phyloP scores from a whole-genome alignment of 2,888 invertebrate genomes.

The Erebia epiphron region DNA sequence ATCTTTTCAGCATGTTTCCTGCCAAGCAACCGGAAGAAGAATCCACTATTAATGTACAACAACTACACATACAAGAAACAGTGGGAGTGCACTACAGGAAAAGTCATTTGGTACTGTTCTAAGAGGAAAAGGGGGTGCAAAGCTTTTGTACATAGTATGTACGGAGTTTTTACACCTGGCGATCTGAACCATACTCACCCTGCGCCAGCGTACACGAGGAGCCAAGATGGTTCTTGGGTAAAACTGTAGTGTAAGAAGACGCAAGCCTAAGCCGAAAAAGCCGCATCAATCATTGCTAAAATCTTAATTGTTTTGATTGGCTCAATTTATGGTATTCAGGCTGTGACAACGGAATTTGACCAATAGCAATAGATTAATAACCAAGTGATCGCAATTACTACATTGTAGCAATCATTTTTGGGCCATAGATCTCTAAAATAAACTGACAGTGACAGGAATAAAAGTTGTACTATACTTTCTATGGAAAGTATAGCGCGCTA shows the following conservation, averaged over 20 bases:
- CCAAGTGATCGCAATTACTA: no score
- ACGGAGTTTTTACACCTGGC: slow-evolving; percentile 37
- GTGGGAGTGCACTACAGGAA: slow-evolving; percentile 35
- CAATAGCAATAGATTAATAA: no score
- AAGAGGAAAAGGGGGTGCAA: slow-evolving; percentile 42
- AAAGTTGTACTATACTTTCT: no score
- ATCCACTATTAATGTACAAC: slow-evolving; percentile 41
- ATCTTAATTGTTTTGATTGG: no score
- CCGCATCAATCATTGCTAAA: no score
- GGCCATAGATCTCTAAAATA: no score
- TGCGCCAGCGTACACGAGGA: slow-evolving; percentile 38
- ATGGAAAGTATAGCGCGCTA: no score
- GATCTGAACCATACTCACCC: slow-evolving; percentile 33
- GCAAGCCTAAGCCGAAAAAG: no score
- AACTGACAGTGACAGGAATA: no score
- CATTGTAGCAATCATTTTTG: no score
- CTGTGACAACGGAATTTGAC: not conserved
- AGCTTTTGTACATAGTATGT: slow-evolving; percentile 39
- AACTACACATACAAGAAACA: slow-evolving; percentile 42
- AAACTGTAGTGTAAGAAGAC: slow-evolving; percentile 29
- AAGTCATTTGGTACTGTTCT: slow-evolving; percentile 45
- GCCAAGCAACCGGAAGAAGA: slow-evolving; percentile 43
- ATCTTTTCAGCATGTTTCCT: slow-evolving; percentile 39
- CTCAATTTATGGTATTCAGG: no score
- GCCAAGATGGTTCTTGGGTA: slow-evolving; percentile 41